These are phyloP conservation scores for Petrolisthes manimaculis DNA, from an alignment of 2,888 invertebrate genomes.

Conservation along the genomic window DNA sequence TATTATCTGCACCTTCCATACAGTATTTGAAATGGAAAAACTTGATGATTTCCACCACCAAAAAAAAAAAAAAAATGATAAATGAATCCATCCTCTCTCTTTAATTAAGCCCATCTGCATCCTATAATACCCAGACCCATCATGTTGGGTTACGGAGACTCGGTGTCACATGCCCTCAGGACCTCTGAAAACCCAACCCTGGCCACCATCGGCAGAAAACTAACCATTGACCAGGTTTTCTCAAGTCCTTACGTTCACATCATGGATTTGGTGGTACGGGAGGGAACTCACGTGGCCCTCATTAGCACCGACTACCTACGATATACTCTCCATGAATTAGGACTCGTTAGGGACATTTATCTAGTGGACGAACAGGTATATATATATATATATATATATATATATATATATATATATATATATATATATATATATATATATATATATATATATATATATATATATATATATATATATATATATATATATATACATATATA, in stretches of 20 bases:
- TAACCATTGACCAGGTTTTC: background rate
- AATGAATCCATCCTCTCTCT: background rate
- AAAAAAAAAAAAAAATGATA: too few species aligned
- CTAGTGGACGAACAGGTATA: background rate
- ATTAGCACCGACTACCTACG: background rate
- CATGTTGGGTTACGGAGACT: background rate
- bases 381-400: too few species aligned
- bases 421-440: too few species aligned
- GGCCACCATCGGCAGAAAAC: background rate
- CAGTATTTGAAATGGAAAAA: too few species aligned
- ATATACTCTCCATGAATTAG: background rate
- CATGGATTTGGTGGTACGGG: background rate
- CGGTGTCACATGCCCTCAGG: background rate
- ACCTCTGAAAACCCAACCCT: background rate
- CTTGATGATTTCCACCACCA: too few species aligned
- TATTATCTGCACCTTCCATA: too few species aligned
- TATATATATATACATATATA: too few species aligned
- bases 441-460: too few species aligned
- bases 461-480: too few species aligned
- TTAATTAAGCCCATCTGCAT: background rate
- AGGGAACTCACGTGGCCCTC: background rate
- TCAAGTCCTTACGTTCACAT: background rate
- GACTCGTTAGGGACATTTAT: background rate
- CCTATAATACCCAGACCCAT: background rate
- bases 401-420: too few species aligned